Percentiles rank a stretch among this genome's conserved stretches.
These are phyloP conservation scores for Panulirus ornatus DNA, from an alignment of 1,140 invertebrate species.

Conservation along the genomic window DNA sequence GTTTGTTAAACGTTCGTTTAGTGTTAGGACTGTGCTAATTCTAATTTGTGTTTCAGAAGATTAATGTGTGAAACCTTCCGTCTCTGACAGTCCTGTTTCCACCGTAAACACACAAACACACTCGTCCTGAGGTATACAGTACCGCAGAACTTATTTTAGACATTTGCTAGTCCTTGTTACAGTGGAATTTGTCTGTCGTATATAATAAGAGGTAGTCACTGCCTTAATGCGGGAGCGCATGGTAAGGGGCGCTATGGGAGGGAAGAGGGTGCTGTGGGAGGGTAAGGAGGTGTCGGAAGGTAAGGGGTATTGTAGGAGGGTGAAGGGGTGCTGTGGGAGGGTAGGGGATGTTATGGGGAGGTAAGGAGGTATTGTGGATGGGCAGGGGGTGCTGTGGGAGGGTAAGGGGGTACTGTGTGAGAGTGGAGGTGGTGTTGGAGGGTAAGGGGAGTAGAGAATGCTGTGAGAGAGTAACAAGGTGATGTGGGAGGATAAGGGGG, in stretches of 20 bases:
- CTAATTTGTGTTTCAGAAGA: no score
- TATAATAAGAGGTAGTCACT: conserved; percentile 6
- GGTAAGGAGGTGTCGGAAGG: background rate
- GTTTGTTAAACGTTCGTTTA: no score
- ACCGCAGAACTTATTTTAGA: no score
- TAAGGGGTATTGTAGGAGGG: background rate
- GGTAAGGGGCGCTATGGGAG: background rate
- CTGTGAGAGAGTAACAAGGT: background rate
- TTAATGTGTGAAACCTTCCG: no score
- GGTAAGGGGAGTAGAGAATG: background rate
- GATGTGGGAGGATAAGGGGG: background rate
- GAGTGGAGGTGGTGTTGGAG: background rate
- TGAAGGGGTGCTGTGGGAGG: background rate
- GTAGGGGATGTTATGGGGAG: background rate
- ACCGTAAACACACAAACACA: no score
- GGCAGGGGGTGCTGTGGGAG: background rate
- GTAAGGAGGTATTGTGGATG: background rate
- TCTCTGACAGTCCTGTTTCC: no score
- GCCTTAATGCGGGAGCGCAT: background rate
- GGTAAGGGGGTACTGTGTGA: background rate
- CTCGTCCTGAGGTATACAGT: no score
- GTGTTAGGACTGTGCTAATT: no score
- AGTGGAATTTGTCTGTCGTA: no score
- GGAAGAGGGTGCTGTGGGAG: background rate
- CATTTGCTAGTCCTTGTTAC: no score